Evolutionary conservation across 2,888 invertebrate genomes (phyloP), one percentile per base, ranked within the genome.

Genomic region (Drosophila histrio): DNA sequence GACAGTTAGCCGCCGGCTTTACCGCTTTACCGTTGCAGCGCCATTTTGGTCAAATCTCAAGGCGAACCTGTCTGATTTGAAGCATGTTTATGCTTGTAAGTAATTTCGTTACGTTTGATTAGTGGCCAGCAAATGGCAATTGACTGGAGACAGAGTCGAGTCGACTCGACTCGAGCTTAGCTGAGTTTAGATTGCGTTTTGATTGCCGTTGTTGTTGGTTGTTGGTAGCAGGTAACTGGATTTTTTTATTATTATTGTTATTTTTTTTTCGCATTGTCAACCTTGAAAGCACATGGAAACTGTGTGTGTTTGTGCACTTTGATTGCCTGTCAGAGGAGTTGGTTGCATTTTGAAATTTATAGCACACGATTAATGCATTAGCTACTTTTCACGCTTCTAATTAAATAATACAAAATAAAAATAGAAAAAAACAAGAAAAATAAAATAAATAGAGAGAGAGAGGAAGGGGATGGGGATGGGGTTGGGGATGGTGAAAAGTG

Each of bases 31-130:
- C 46, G 46, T 81, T 79, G 57, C 57, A 73, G 52, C 84, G 88
- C 88, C 88, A 88, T 88, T 88, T 87, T 87, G 82, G 90, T 78
- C 73, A 87, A 81, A 62, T 80, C 84, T 82, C 90, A 90, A 90
- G 90, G 90, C 83, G 79, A 90, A 90, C 90, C 75, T 90, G 90
- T 90, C 89, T 85, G 67, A 60, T 61, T 85, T 79, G 65, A 80
- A 68, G 79, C 86, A 72, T 85, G 88, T 72, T 82, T 85, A 76
- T 85, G 71, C 61, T 85, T 61, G 86, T 62, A 49, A 79, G 69
- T 62, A 71, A 85, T 83, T 83, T 87, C 73, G 86, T 81, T 85
- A 64, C 86, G 77, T 85, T 85, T 87, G 82, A 83, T 88, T 83
- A 74, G 80, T 84, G 79, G 82, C 83, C 79, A 76, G 86, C 84